Base-by-base conservation (phyloP, 2,113 vertebrate species). In the Entomyzon cyanotis region DNA sequence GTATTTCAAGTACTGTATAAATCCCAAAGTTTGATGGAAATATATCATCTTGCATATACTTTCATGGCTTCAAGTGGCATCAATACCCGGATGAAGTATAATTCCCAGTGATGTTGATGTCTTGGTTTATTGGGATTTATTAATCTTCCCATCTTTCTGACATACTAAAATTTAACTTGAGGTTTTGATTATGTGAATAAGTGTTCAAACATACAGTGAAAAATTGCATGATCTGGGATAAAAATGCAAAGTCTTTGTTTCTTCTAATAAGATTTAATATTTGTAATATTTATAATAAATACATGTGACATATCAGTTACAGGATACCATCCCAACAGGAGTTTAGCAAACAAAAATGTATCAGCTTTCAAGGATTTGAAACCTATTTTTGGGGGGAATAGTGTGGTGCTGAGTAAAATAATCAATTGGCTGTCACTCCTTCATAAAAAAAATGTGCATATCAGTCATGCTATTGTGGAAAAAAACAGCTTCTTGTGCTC, bases 351-450 rank as follows among this genome's bases (percentile, higher is more conserved):
- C 20, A 71, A 71, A 79, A 53, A 53, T 11, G 2, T 35, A 62
- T 39, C 11, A 41, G 58, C 4, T 59, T 37, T 65, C 23, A 70
- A 73, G 11, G 27, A 71, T 65, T 76, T n/a, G 41, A 49, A 84
- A 44, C 2, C 6, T 60, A 3, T 53, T 80, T 83, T 84, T 28
- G 0, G 8, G 5, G 6, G 5, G 2, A n/a, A n/a, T n/a, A n/a
- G n/a, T n/a, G n/a, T n/a, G n/a, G n/a, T n/a, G n/a, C 33, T 30
- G 5, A 55, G 69, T 65, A 65, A 93, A 93, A 67, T 10, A 52
- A 63, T 52, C 12, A 11, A 25, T 68, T 81, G 8, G 2, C 21
- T 69, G 9, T 84, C n/a, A n/a, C 55, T 68, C 19, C 22, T 80
- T 87, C 35, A 84, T 70, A 25, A 89, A 74, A 67, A 37, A 27